Percentiles rank a stretch among this genome's conserved stretches.
phyloP scores from a whole-genome alignment of 2,113 vertebrate genomes.

The Anas platyrhynchos region DNA sequence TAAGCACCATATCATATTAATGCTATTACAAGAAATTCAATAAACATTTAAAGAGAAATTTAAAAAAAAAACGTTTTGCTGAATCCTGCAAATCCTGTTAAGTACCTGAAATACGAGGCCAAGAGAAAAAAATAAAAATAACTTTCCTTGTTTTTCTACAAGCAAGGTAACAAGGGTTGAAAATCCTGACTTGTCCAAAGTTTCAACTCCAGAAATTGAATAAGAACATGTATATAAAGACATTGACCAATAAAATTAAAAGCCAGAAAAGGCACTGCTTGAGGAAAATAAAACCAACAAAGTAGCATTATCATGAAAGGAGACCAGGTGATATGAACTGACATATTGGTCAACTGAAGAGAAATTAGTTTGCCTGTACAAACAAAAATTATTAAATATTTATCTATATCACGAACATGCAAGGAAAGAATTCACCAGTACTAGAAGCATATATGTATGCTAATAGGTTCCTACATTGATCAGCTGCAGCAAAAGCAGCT shows the following conservation, averaged over 20 bases:
- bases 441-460: not conserved
- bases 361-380: not conserved
- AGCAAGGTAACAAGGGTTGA: not conserved
- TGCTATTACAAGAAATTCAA: conserved; percentile 49
- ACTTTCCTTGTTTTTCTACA: not conserved
- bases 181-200: not conserved
- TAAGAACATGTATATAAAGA: not conserved
- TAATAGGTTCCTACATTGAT: not conserved
- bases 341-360: not conserved
- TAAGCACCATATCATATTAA: conserved; percentile 28
- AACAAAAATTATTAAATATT: not conserved
- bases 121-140: not conserved
- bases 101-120: not conserved
- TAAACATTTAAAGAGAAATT: conserved; percentile 61
- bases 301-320: not conserved
- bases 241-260: not conserved
- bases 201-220: not conserved
- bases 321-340: not conserved
- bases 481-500: not conserved
- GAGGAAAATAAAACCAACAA: not conserved
- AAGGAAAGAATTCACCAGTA: not conserved
- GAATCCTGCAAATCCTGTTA: conserved; percentile 37
- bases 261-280: not conserved
- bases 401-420: not conserved
- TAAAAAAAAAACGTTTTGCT: not conserved